These are phyloP conservation scores for Drosophila lowei DNA, from an alignment of 1,140 invertebrate species.

Conservation along the genomic window DNA sequence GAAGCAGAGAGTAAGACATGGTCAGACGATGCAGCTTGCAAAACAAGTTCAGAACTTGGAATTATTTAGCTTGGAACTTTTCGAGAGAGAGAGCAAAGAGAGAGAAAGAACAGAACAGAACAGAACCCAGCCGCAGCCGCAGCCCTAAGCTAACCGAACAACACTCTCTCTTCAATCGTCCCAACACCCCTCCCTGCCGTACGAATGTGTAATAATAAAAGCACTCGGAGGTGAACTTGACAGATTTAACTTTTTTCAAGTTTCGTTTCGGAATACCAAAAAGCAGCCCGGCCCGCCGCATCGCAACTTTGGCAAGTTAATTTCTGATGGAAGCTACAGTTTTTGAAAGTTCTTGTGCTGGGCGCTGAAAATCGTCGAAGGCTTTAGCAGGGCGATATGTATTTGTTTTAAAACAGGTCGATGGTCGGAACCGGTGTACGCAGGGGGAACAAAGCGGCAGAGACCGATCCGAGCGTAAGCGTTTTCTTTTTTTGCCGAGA, in stretches of 20 bases:
- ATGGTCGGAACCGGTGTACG: constrained; percentile 14
- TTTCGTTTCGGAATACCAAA: constrained; percentile 74
- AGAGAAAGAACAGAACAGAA: constrained; percentile 1
- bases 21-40: constrained; percentile 53
- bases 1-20: no score
- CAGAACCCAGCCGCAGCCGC: neutral
- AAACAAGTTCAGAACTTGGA: constrained; percentile 70
- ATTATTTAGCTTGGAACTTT: constrained; percentile 62
- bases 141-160: constrained; percentile 12
- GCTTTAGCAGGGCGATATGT: constrained; percentile 78
- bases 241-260: constrained; percentile 81
- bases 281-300: constrained; percentile 33
- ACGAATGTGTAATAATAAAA: constrained; percentile 60
- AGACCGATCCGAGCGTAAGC: constrained; percentile 62
- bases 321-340: constrained; percentile 80
- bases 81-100: constrained; percentile 18
- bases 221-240: constrained; percentile 76
- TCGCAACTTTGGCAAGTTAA: constrained; percentile 77
- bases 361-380: constrained; percentile 80
- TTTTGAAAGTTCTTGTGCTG: constrained; percentile 82
- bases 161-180: constrained; percentile 1
- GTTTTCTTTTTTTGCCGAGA: constrained; percentile 51
- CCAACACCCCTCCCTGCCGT: neutral
- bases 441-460: neutral
- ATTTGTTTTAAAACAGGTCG: constrained; percentile 56